Percentiles rank a stretch among this genome's conserved stretches.
These are phyloP conservation scores for Palaemon carinicauda DNA, from an alignment of 1,140 invertebrate species.

Conservation along the genomic window DNA sequence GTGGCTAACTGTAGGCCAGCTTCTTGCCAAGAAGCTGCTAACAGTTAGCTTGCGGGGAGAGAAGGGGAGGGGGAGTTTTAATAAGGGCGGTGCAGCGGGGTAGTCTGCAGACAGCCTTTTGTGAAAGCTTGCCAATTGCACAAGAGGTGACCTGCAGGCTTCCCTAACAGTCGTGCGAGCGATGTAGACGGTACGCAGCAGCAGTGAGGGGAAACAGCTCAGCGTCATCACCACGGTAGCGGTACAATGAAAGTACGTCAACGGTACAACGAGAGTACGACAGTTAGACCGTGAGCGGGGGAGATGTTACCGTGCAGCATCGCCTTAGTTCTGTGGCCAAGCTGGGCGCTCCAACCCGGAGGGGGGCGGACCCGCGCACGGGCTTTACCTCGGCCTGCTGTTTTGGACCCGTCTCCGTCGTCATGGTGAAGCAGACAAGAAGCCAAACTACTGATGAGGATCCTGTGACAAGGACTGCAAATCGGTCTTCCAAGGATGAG, in stretches of 20 bases:
- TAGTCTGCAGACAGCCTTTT: neutral
- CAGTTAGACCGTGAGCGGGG: neutral
- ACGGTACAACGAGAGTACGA: neutral
- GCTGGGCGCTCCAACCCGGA: neutral
- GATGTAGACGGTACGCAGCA: neutral
- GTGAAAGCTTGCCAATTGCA: neutral
- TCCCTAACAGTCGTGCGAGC: neutral
- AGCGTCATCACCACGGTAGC: neutral
- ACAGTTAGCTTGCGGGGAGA: no score
- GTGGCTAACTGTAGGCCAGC: no score
- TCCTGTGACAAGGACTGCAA: neutral
- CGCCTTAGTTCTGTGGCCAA: neutral
- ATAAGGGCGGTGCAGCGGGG: neutral
- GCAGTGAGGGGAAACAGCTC: neutral
- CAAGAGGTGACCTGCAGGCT: neutral
- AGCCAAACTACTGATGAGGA: neutral
- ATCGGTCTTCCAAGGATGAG: neutral
- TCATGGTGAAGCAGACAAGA: neutral
- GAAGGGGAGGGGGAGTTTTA: no score
- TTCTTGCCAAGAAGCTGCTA: no score
- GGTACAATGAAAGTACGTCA: no score
- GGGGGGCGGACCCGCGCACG: neutral
- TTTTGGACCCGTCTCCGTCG: neutral
- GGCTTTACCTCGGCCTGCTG: slow-evolving; percentile 6
- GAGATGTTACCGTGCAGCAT: slow-evolving; percentile 5